phyloP scores from a whole-genome alignment of 2,888 invertebrate species.

The Synanthedon vespiformis region DNA sequence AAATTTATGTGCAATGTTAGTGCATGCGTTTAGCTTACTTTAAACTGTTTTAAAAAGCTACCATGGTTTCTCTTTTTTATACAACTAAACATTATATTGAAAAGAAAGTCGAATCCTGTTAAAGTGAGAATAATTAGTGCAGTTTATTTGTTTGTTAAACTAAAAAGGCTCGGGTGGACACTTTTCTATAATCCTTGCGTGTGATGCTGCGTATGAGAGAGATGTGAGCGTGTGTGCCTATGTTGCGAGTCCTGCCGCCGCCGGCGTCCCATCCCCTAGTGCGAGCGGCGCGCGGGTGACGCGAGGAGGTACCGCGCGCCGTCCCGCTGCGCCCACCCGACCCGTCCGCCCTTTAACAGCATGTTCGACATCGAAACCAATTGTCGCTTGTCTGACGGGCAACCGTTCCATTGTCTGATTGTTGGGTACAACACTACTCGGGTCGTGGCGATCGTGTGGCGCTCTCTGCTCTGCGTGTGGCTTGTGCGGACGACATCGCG shows the following conservation, averaged over 20 bases:
- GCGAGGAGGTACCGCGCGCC: conserved; percentile 23
- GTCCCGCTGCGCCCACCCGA: conserved; percentile 30
- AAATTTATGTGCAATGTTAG: conserved; percentile 28
- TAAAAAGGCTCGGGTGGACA: conserved; percentile 47
- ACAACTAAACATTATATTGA: conserved; percentile 35
- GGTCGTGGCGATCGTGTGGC: conserved; percentile 70
- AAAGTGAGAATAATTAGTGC: conserved; percentile 30
- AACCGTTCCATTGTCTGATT: conserved; percentile 73
- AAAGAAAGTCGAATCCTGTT: background rate
- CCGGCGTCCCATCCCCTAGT: conserved; percentile 16
- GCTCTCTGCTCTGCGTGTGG: conserved; percentile 52
- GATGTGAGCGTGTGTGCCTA: conserved; percentile 1
- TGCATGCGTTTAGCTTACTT: conserved; percentile 50
- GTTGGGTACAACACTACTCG: conserved; percentile 72
- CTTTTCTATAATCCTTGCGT: conserved; percentile 17
- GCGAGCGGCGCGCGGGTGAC: conserved; percentile 29
- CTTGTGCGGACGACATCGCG: conserved; percentile 17
- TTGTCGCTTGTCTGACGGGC: conserved; percentile 72
- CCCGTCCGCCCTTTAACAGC: conserved; percentile 65
- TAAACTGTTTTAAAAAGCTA: conserved; percentile 39
- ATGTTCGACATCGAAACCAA: conserved; percentile 69
- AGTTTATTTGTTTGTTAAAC: no score
- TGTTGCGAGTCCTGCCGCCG: conserved; percentile 1
- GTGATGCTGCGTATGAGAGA: background rate
- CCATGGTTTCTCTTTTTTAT: conserved; percentile 43